Base-by-base conservation (phyloP, 2,888 invertebrate genomes). In the Eupithecia subfuscata region DNA sequence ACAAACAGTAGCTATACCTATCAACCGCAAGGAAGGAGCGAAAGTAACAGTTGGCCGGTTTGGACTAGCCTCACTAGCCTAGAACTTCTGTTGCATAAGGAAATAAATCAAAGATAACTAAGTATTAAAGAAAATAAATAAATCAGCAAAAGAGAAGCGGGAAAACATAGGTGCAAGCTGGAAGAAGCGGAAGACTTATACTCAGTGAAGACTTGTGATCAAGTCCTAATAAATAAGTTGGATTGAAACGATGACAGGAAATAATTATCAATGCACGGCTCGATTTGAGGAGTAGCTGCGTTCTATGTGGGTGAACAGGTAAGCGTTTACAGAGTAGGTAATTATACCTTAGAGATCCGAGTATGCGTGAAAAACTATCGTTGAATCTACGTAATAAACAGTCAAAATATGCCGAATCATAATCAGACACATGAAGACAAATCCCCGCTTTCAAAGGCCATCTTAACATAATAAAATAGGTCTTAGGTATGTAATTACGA, bases 21-120 rank as follows among this genome's bases (percentile, higher is more conserved):
- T 60, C 69, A 40, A 73, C 68, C 68, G 68, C 60, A 43, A 48
- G 64, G 73, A 76, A 74, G 76, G 74, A 74, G 76, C 74, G 76
- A 76, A 76, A 76, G 76, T 74, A 68, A 64, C 9, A 16, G 34
- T 34, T 34, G 64, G 64, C 68, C 22, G 68, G 40, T 40, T 67
- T 43, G 22, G 22, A 22, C 40, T 4, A 68, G 25, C 6, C 43
- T 43, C 37, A 68, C 68, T 22, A 40, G 68, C 40, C 43, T 9
- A 34, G 64, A 64, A 60, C 60, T 60, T 60, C 3, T 25, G 60
- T 68, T 68, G 40, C 68, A 40, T 68, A 68, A 68, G 68, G 22
- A 25, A 25, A 60, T 60, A 68, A 64, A 34, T 64, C 34, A 64
- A 18, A 34, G 64, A 34, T 60, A 64, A 34, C 64, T 30, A 9